Conservation (phyloP, 2,113 vertebrate species). For the Ivindomyrus marchei region DNA sequence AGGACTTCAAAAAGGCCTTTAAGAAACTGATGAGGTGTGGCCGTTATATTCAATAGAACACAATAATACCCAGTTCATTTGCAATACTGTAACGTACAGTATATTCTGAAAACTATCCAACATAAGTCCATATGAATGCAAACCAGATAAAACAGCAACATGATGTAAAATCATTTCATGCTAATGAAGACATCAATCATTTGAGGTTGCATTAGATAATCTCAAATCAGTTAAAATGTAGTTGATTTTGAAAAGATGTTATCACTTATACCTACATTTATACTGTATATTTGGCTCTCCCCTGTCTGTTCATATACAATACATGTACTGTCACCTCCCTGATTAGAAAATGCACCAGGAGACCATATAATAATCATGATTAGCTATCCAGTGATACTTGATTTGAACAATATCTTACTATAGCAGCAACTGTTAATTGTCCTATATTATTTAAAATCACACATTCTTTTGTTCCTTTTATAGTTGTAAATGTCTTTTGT, state of each 20-base stretch:
- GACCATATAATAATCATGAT: not conserved
- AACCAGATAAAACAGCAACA: not conserved
- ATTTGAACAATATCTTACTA: not conserved
- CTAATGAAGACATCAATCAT: not conserved
- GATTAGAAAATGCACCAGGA: not conserved
- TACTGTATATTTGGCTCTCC: not conserved
- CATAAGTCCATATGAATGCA: not conserved
- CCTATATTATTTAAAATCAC: not conserved
- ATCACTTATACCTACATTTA: not conserved
- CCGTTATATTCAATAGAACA: conserved; percentile 62
- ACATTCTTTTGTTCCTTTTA: not conserved
- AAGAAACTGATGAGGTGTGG: conserved; percentile 84
- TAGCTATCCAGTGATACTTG: not conserved
- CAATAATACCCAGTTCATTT: not conserved
- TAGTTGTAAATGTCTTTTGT: not conserved
- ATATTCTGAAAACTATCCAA: not conserved
- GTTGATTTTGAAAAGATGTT: not conserved
- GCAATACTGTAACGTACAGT: not conserved
- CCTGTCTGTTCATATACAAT: not conserved
- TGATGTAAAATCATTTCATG: not conserved
- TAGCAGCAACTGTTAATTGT: not conserved
- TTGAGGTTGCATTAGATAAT: not conserved
- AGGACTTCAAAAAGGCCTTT: conserved; percentile 98
- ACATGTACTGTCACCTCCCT: not conserved
- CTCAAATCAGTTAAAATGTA: not conserved